These are phyloP conservation scores for Argyra leucocephala DNA, from an alignment of 2,888 invertebrate species.

Conservation along the genomic window DNA sequence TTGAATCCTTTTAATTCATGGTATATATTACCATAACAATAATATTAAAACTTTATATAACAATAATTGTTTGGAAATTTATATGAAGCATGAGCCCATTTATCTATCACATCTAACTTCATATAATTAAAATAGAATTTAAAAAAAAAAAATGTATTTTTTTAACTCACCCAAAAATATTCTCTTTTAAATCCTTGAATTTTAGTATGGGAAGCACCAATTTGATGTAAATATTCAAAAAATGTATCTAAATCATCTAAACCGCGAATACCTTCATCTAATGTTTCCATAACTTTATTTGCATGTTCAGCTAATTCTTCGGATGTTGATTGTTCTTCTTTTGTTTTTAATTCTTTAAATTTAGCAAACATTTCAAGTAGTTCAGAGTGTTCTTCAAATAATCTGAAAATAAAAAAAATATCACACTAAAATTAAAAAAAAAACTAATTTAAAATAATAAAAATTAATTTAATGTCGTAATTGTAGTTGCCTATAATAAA, in stretches of 20 bases:
- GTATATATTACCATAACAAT: no score
- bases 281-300: slow-evolving; percentile 76
- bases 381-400: slow-evolving; percentile 78
- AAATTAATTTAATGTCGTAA: no score
- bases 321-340: slow-evolving; percentile 70
- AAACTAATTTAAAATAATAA: no score
- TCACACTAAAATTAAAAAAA: no score
- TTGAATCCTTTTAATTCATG: no score
- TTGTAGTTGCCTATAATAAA: no score
- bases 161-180: slow-evolving; percentile 70
- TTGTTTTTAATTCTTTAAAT: slow-evolving; percentile 67
- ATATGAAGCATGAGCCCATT: background rate
- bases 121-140: slow-evolving; percentile 12
- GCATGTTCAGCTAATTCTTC: slow-evolving; percentile 80
- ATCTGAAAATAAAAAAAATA: slow-evolving; percentile 47
- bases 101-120: no score
- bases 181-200: slow-evolving; percentile 79
- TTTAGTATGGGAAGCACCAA: slow-evolving; percentile 71
- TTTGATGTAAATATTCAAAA: slow-evolving; percentile 69
- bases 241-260: slow-evolving; percentile 78
- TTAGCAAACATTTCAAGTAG: slow-evolving; percentile 69
- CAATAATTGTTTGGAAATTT: background rate
- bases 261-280: slow-evolving; percentile 80
- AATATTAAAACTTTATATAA: no score
- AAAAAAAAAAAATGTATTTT: background rate